Evolutionary conservation across 2,113 vertebrate species (phyloP).

Genomic region (Columba livia): DNA sequence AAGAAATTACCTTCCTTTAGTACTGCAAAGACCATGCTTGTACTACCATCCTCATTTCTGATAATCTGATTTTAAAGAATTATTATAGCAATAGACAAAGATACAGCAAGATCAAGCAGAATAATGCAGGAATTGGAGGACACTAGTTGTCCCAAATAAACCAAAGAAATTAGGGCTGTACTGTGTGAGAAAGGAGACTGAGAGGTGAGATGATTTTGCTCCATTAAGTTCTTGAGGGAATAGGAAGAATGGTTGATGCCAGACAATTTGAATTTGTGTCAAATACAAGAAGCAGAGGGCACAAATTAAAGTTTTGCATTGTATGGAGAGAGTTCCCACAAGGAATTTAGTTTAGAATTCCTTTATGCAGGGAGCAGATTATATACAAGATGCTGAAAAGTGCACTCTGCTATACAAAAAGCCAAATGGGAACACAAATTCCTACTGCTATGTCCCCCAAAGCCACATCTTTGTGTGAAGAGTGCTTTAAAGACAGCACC

Average conservation of each 20-base stretch:
- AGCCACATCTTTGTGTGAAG: slow-evolving; percentile 1
- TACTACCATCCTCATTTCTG: slow-evolving; percentile 39
- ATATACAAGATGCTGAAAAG: slow-evolving; percentile 42
- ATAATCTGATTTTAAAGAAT: slow-evolving; percentile 18
- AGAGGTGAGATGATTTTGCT: neutral
- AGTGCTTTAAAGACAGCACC: slow-evolving; percentile 13
- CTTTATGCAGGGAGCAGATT: neutral
- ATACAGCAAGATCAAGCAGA: neutral
- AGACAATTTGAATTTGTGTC: slow-evolving; percentile 40
- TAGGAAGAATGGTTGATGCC: neutral
- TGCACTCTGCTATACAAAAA: neutral
- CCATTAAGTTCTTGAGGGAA: neutral
- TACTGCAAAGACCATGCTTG: neutral
- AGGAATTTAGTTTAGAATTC: slow-evolving; percentile 39
- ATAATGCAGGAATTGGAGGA: neutral
- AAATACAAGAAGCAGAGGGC: slow-evolving; percentile 3
- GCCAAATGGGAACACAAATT: slow-evolving; percentile 13
- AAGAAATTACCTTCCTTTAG: slow-evolving; percentile 16
- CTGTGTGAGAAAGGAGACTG: neutral
- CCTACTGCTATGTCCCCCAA: slow-evolving; percentile 16
- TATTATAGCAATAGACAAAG: neutral
- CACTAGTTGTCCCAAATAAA: neutral
- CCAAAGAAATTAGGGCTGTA: neutral
- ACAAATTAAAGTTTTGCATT: slow-evolving; percentile 43
- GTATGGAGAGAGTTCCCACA: neutral